A percentile compares a stretch with the other conserved stretches of the same genome.
Evolutionary conservation across 1,140 invertebrate species (phyloP).

Genomic region (Wasmannia auropunctata): DNA sequence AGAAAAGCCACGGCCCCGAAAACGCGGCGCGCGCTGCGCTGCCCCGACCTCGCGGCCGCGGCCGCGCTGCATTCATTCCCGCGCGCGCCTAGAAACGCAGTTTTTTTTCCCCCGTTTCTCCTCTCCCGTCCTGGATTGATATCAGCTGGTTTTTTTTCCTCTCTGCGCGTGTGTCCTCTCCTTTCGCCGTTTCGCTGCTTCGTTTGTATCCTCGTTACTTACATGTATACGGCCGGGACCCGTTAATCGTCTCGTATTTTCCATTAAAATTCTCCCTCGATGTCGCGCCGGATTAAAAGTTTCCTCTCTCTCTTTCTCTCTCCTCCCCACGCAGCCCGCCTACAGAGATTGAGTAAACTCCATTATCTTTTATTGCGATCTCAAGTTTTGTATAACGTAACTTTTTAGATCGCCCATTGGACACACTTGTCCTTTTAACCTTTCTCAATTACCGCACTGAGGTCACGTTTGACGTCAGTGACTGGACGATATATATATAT

Average conservation of each 20-base stretch:
- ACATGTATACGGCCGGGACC: too few species aligned
- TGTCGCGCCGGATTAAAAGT: neutral
- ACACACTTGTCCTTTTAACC: slow-evolving; percentile 46
- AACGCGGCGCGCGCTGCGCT: neutral
- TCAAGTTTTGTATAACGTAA: neutral
- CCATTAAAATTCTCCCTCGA: neutral
- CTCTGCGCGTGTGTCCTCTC: neutral
- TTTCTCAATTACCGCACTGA: slow-evolving; percentile 21
- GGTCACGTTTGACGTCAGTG: slow-evolving; percentile 40
- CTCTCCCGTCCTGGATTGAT: neutral
- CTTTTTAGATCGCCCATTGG: slow-evolving; percentile 30
- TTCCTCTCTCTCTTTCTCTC: neutral
- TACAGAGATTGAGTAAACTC: too few species aligned
- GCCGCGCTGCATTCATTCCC: neutral
- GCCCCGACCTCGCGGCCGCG: neutral
- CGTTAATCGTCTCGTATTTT: neutral
- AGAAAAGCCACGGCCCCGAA: slow-evolving; percentile 25
- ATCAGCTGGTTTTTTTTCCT: neutral
- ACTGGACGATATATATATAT: slow-evolving; percentile 19
- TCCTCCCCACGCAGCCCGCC: neutral
- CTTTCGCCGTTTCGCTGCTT: neutral
- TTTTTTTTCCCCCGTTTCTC: neutral
- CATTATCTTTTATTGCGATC: neutral
- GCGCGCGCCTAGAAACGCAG: neutral
- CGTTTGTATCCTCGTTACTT: too few species aligned